These are phyloP conservation scores for Girardia tigrina DNA, from an alignment of 2,888 invertebrate genomes.

Conservation along the genomic window DNA sequence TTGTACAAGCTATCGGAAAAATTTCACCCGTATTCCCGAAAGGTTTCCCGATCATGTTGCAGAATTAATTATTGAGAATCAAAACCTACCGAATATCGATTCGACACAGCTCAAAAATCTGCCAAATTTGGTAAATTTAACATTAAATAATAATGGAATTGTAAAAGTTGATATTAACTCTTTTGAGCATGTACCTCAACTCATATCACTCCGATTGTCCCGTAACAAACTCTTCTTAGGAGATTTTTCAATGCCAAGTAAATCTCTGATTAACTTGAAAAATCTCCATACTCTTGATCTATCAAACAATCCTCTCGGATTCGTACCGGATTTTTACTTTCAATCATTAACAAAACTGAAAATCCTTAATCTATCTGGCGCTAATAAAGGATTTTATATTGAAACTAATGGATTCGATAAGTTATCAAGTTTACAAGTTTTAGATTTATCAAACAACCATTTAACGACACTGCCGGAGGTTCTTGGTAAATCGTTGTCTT, in stretches of 20 bases:
- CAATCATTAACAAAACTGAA: background rate
- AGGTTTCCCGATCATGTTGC: slow-evolving; percentile 20
- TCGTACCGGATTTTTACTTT: slow-evolving; percentile 30
- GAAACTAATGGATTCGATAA: slow-evolving; percentile 17
- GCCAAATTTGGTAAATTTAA: slow-evolving; percentile 25
- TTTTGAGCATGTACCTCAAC: slow-evolving; percentile 8
- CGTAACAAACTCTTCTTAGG: background rate
- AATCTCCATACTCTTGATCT: slow-evolving; percentile 30
- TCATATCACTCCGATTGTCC: slow-evolving; percentile 24
- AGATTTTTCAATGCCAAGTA: background rate
- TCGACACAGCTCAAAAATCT: slow-evolving; percentile 20
- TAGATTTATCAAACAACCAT: slow-evolving; percentile 32
- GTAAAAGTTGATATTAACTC: background rate
- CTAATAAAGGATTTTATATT: slow-evolving; percentile 21
- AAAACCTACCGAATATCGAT: background rate
- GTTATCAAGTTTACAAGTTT: background rate
- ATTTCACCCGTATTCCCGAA: slow-evolving; percentile 27
- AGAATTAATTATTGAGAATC: slow-evolving; percentile 8
- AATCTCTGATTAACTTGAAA: background rate
- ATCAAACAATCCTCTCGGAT: slow-evolving; percentile 27
- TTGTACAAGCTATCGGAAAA: slow-evolving; percentile 2
- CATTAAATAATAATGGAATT: slow-evolving; percentile 29
- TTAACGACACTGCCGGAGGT: slow-evolving; percentile 21
- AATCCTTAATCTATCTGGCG: background rate
- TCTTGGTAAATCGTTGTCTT: background rate